Evolutionary conservation across 2,797 vertebrate species (phyloP).

Genomic region (Hypotaenidia philippensis): DNA sequence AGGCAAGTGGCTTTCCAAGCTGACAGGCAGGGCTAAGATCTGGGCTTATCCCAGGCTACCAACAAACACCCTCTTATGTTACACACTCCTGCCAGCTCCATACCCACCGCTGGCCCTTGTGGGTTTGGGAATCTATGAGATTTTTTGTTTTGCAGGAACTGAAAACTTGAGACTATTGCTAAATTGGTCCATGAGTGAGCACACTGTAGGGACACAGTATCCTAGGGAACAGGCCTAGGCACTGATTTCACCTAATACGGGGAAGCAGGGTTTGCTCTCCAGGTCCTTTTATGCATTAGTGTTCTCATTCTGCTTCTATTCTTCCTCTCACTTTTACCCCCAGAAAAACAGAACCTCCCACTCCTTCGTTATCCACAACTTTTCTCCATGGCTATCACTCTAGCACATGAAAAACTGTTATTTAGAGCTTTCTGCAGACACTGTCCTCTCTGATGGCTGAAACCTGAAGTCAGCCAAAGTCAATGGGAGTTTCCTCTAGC

Average conservation of each 20-base stretch:
- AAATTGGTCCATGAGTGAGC: neutral
- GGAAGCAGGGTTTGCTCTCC: neutral
- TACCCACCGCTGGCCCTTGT: neutral
- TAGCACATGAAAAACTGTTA: neutral
- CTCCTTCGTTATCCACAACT: neutral
- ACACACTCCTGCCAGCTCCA: neutral
- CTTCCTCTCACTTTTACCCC: neutral
- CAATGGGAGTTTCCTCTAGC: neutral
- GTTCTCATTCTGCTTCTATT: neutral
- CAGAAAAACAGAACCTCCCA: accelerated
- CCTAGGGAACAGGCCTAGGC: neutral
- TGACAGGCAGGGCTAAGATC: neutral
- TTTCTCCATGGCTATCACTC: neutral
- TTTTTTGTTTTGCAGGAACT: constrained; percentile 36
- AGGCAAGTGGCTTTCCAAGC: neutral
- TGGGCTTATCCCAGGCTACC: neutral
- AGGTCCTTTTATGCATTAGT: neutral
- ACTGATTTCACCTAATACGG: neutral
- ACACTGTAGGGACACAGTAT: neutral
- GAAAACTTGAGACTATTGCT: constrained; percentile 4
- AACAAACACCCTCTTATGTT: neutral
- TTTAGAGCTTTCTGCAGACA: neutral
- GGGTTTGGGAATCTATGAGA: neutral
- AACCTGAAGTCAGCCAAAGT: neutral
- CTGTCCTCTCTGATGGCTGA: neutral